Evolutionary conservation across 2,888 invertebrate genomes (phyloP).

Genomic region (Acheta domesticus): DNA sequence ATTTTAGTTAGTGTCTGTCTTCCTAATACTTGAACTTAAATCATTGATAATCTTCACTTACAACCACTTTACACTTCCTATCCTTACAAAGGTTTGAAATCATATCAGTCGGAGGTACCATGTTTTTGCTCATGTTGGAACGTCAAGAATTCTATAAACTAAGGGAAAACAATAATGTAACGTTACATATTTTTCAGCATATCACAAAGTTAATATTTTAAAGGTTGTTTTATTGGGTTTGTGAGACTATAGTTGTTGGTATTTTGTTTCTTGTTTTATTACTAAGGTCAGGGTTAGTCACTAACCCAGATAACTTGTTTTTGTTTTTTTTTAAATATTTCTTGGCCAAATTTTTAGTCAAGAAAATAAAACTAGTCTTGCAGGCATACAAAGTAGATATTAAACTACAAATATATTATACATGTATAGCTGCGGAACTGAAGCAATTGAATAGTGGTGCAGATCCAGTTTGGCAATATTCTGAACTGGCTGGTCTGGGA

Average conservation of each 20-base stretch:
- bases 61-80: slow-evolving; percentile 1
- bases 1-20: slow-evolving; percentile 10
- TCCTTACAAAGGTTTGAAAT: slow-evolving; percentile 11
- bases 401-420: not conserved
- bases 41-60: not conserved
- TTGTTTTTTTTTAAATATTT: not conserved
- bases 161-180: slow-evolving; percentile 11
- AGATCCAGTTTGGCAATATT: not conserved
- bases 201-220: slow-evolving; percentile 20
- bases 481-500: not conserved
- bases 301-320: not conserved
- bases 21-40: slow-evolving; percentile 2
- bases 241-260: not conserved
- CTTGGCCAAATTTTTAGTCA: not conserved
- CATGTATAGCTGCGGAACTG: not conserved
- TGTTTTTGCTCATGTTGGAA: not conserved
- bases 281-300: slow-evolving; percentile 25
- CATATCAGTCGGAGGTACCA: slow-evolving; percentile 18
- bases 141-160: not conserved
- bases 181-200: slow-evolving; percentile 25
- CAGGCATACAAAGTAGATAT: slow-evolving; percentile 18
- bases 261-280: not conserved
- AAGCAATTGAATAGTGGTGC: slow-evolving; percentile 11
- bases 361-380: not conserved
- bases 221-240: slow-evolving; percentile 9